A percentile compares a stretch with the other conserved stretches of the same genome.
These are phyloP conservation scores for Chitala chitala DNA, from an alignment of 2,113 vertebrate species.

Conservation along the genomic window DNA sequence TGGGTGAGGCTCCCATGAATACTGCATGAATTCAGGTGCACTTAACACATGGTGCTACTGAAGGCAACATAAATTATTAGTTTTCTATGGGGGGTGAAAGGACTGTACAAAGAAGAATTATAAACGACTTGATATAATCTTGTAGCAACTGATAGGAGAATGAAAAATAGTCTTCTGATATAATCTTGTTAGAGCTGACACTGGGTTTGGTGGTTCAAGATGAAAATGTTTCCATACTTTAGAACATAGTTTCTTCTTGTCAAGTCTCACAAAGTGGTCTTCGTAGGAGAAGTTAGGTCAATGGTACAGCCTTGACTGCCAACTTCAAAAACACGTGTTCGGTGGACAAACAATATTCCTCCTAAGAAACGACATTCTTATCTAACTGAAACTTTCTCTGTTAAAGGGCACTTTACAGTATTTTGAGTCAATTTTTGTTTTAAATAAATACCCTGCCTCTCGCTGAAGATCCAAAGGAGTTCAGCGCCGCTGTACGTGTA, in stretches of 20 bases:
- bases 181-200: no score
- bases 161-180: no score
- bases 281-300: background rate
- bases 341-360: no score
- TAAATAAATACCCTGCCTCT: no score
- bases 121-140: background rate
- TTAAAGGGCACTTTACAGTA: no score
- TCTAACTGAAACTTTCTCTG: no score
- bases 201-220: background rate
- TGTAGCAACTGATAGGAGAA: conserved; percentile 5
- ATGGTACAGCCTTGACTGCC: background rate
- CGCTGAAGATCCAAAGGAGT: no score
- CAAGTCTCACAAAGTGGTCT: background rate
- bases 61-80: conserved; percentile 13
- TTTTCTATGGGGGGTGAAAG: background rate
- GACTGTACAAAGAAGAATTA: background rate
- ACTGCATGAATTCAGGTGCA: no score
- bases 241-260: background rate
- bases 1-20: background rate
- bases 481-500: no score
- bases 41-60: conserved; percentile 7
- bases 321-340: background rate
- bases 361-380: no score
- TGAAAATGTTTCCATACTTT: background rate
- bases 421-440: no score